Evolutionary conservation across 2,888 invertebrate genomes (phyloP), one percentile per base, ranked within the genome.

Genomic region (Cactoblastis cactorum): DNA sequence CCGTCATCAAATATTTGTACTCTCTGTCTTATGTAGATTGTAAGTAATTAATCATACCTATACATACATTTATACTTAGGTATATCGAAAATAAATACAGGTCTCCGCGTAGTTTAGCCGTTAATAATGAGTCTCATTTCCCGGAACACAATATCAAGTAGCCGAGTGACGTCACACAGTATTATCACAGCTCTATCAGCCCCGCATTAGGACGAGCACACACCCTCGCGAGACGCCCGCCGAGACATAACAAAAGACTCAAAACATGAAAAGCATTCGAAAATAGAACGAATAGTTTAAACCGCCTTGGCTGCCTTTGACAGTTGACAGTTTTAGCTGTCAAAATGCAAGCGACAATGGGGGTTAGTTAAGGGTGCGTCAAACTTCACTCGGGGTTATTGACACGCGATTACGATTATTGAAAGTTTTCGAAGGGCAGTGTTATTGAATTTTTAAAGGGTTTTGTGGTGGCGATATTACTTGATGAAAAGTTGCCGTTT

Each of bases 241-340:
- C 67, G 68, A 54, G 67, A 59, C 45, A 61, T 62, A 67, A 81
- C 81, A 82, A 85, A 78, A 75, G 76, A 72, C 60, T 74, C 71
- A 70, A 70, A 77, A 78, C 74, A 74, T 80, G 80, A 82, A 79
- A 83, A 80, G 78, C 77, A 63, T 69, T 70, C 56, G 74, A 76
- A 78, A 77, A 79, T 75, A 70, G 74, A 76, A 74, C 74, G 83
- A 86, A 83, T 83, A 86, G 87, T 87, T 88, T 89, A 87, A 88
- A 85, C 79, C 83, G 77, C 74, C 86, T 85, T 81, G 74, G 74
- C 83, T 87, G 88, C 80, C 74, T 88, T 83, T 88, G 88, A 88
- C 88, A 87, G 88, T 89, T 88, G 87, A 87, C 88, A 87, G 87
- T 85, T 83, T 83, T 81, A 83, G 71, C 80, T 83, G 85, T 84